phyloP scores from a whole-genome alignment of 2,888 invertebrate species.

The Mimachlamys varia region DNA sequence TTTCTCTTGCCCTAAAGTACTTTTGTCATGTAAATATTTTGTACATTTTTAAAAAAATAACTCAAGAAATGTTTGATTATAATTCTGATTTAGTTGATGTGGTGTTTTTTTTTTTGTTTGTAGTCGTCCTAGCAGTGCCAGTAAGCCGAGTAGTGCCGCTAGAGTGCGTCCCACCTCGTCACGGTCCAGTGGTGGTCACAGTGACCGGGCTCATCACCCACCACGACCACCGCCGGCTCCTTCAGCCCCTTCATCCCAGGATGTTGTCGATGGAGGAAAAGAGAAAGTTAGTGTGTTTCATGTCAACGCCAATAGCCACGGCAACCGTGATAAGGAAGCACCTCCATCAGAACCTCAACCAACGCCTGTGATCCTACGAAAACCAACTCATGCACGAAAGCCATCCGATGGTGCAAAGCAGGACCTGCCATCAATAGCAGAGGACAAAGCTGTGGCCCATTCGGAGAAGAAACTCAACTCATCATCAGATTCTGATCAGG shows the following conservation, averaged over 20 bases:
- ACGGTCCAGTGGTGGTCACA: slow-evolving; percentile 53
- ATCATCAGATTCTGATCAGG: slow-evolving; percentile 51
- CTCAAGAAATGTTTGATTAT: not conserved
- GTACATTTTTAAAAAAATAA: not conserved
- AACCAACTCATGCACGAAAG: slow-evolving; percentile 54
- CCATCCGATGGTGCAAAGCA: slow-evolving; percentile 59
- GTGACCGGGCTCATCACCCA: slow-evolving; percentile 47
- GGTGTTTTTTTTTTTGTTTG: slow-evolving; percentile 42
- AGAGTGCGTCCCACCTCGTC: slow-evolving; percentile 50
- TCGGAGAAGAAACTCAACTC: slow-evolving; percentile 51
- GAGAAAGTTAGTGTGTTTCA: slow-evolving; percentile 33
- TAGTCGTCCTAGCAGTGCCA: slow-evolving; percentile 57
- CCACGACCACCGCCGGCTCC: slow-evolving; percentile 43
- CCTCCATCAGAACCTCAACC: slow-evolving; percentile 34
- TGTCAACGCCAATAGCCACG: slow-evolving; percentile 16
- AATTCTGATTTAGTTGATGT: not conserved
- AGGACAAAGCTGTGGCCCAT: slow-evolving; percentile 54
- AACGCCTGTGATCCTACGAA: slow-evolving; percentile 49
- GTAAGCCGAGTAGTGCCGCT: slow-evolving; percentile 59
- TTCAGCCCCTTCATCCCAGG: slow-evolving; percentile 42
- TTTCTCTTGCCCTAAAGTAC: no score
- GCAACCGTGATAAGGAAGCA: not conserved
- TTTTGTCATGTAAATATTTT: no score
- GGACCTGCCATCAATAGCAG: slow-evolving; percentile 66
- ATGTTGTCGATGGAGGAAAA: slow-evolving; percentile 40